Base-by-base conservation (phyloP, 2,888 invertebrate species). In the Drosophila neutralis region DNA sequence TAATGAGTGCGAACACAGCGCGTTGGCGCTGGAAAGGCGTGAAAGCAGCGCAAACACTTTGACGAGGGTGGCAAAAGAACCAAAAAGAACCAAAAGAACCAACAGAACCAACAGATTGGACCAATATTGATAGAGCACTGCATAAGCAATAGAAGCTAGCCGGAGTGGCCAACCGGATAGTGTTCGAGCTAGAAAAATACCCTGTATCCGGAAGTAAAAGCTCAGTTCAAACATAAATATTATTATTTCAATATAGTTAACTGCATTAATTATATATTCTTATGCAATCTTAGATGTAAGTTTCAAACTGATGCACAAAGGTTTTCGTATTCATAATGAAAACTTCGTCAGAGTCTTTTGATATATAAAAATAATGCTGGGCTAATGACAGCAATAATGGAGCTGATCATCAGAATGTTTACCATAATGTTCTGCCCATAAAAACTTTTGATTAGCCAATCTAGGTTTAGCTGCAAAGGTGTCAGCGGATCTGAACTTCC, bases 31-130 rank as follows among this genome's bases (percentile, higher is more conserved):
- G 62, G n/a, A 76, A 62, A 80, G 70, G 80, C 76, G 80, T 77
- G 80, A 77, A 80, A 78, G 75, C 78, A 78, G 62, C 42, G 57
- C 76, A 78, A 77, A 78, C 73, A 73, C n/a, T 63, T 35, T 29
- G 54, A 35, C 29, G 31, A 10, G 57, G 70, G 18, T n/a, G 54
- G 54, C 38, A 45, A 48, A 53, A 27, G 61, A 60, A 80, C 53
- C 24, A 71, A 29, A 33, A 29, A 0, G 31, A 31, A 8, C 31
- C 31, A 8, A 31, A 0, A 27, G 27, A 31, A 29, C 29, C 29
- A 29, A 29, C 0, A 0, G 61, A 63, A 80, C 53, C 24, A 71
- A 29, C 66, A 48, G 59, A 59, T 66, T 54, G 42, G 48, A 49
- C 68, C 60, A 73, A 74, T 73, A 73, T 73, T 73, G 75, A 80